phyloP scores from a whole-genome alignment of 2,797 vertebrate genomes.

The Monodelphis domestica region DNA sequence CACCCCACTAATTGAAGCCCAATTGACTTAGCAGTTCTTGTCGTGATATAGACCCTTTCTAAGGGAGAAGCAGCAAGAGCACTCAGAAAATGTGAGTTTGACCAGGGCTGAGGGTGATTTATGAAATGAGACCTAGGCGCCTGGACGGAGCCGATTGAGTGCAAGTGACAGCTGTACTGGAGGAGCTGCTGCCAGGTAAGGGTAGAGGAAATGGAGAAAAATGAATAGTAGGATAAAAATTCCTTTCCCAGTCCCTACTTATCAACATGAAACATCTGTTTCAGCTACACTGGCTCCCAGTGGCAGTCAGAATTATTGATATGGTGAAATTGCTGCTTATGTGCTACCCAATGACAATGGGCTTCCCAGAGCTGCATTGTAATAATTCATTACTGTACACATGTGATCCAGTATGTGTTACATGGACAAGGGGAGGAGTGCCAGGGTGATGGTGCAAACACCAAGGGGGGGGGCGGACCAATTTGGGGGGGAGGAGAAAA shows the following conservation, averaged over 20 bases:
- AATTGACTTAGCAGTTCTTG: conserved; percentile 63
- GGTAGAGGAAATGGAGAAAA: conserved; percentile 76
- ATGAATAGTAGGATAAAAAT: conserved; percentile 78
- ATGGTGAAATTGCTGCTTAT: conserved; percentile 64
- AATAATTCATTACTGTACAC: conserved; percentile 38
- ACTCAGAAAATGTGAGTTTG: conserved; percentile 65
- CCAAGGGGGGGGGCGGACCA: conserved; percentile 62
- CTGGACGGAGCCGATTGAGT: conserved; percentile 76
- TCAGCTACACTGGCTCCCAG: conserved; percentile 75
- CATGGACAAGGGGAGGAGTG: conserved; percentile 62
- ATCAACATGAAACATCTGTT: conserved; percentile 86
- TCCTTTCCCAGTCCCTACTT: conserved; percentile 81
- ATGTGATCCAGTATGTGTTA: conserved; percentile 7
- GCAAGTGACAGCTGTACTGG: conserved; percentile 70
- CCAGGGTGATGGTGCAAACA: conserved; percentile 72
- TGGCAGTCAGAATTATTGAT: conserved; percentile 71
- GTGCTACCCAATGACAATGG: conserved; percentile 20
- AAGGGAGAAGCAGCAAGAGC: conserved; percentile 52
- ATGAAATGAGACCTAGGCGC: conserved; percentile 74
- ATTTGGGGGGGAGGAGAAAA: conserved; percentile 65
- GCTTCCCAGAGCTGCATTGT: conserved; percentile 62
- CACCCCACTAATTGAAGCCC: conserved; percentile 66
- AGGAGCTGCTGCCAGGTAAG: conserved; percentile 76
- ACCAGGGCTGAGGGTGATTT: conserved; percentile 75
- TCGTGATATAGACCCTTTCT: conserved; percentile 63